Evolutionary conservation across 2,113 vertebrate species (phyloP).

Genomic region (Mobula hypostoma): DNA sequence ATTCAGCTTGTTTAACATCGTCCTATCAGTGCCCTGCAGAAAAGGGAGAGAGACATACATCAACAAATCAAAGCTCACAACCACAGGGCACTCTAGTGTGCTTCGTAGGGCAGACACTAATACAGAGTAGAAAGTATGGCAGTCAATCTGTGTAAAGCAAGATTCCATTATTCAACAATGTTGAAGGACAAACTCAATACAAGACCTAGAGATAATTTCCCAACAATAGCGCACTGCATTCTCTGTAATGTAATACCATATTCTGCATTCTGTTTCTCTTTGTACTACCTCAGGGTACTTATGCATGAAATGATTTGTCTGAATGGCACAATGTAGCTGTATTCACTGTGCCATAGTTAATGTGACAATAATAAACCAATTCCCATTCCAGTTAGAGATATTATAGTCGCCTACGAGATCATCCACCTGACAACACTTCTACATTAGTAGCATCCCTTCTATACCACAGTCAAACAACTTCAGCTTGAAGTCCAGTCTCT

Average conservation of each 20-base stretch:
- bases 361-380: no score
- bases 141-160: not conserved
- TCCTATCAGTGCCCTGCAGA: constrained; percentile 77
- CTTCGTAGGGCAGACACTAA: not conserved
- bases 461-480: not conserved
- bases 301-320: no score
- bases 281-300: no score
- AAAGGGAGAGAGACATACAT: not conserved
- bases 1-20: constrained; percentile 81
- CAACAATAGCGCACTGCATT: no score
- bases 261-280: no score
- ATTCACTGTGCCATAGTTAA: no score
- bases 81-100: not conserved
- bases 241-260: no score
- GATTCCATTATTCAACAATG: not conserved
- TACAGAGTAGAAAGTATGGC: not conserved
- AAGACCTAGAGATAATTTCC: no score
- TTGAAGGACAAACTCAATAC: no score
- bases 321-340: no score
- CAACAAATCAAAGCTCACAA: no score
- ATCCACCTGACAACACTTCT: not conserved
- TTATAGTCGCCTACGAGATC: not conserved
- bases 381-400: no score
- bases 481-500: not conserved
- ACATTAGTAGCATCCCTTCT: not conserved